Evolutionary conservation across 2,797 vertebrate species (phyloP), one percentile per base, ranked within the genome.

Genomic region (Iguana delicatissima): DNA sequence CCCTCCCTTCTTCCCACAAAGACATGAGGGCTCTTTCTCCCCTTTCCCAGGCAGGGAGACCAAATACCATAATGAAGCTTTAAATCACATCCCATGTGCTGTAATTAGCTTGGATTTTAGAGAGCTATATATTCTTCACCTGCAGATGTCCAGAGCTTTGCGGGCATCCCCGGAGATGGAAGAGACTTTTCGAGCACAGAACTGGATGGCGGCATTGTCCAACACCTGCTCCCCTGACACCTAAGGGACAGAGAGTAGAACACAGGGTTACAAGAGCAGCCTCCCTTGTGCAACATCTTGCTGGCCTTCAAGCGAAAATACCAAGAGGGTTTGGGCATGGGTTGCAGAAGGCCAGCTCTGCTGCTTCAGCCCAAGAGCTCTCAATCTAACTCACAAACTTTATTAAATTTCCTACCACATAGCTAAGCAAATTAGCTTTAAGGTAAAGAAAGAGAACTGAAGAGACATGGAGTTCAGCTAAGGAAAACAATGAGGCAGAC

Each of bases 111-210:
- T 59, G 38, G 57, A 80, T 82, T 93, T 94, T 93, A 91, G 94
- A 89, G 88, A 24, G 32, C 81, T 57, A 74, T 46, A 91, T n/a
- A 57, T 91, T 84, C 84, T 83, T 92, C 95, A 99, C 98, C 99
- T 98, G 97, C 99, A 99, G 95, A 99, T 96, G 86, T 99, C 99
- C 62, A 99, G 95, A 0, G 98, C 99, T 92, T 99, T 99, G 35
- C 99, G 98, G 57, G 98, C 98, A 0, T 99, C 99, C 92, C 99
- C 99, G 0, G 99, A 99, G 67, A 99, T 97, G 0, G 99, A 98
- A 0, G 99, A 99, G 87, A 99, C 98, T 93, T 99, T 99, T 10
- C 99, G 97, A 93, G 99, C 99, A 50, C 99, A 99, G 95, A 99
- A 99, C 97, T 99, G 99, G 92, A 99, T 95, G 0, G 99, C 99